Percentiles rank a stretch among this genome's conserved stretches.
Conservation (phyloP, 2,888 invertebrate species). For the Blera fallax region DNA sequence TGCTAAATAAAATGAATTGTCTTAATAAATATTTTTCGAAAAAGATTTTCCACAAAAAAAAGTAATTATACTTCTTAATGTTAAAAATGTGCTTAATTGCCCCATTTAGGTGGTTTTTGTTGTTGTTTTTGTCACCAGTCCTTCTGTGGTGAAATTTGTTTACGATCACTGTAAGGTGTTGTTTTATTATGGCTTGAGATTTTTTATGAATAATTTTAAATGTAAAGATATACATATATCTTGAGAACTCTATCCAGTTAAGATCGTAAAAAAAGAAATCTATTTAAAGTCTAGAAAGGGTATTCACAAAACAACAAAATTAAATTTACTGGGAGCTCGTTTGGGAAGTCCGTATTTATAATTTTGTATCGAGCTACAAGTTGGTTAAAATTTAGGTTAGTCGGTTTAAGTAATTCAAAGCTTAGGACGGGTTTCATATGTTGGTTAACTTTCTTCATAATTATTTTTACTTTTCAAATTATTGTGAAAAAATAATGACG, state of each 20-base stretch:
- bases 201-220: not conserved
- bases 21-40: not conserved
- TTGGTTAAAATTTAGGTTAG: not conserved
- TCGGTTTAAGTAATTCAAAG: not conserved
- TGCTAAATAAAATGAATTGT: not conserved
- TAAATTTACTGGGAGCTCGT: not conserved
- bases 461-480: not conserved
- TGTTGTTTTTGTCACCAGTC: not conserved
- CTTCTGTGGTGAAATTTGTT: not conserved
- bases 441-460: not conserved
- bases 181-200: not conserved
- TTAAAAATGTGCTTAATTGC: not conserved
- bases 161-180: not conserved
- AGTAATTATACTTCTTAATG: not conserved
- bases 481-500: no score
- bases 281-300: not conserved
- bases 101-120: not conserved
- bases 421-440: not conserved
- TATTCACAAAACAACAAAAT: not conserved
- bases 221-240: not conserved
- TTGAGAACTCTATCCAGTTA: not conserved
- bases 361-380: not conserved
- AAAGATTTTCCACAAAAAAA: not conserved
- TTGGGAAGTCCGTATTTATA: not conserved
- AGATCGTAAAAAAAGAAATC: not conserved